phyloP scores from a whole-genome alignment of 2,797 vertebrate species.

The Basileuterus tristriatus region DNA sequence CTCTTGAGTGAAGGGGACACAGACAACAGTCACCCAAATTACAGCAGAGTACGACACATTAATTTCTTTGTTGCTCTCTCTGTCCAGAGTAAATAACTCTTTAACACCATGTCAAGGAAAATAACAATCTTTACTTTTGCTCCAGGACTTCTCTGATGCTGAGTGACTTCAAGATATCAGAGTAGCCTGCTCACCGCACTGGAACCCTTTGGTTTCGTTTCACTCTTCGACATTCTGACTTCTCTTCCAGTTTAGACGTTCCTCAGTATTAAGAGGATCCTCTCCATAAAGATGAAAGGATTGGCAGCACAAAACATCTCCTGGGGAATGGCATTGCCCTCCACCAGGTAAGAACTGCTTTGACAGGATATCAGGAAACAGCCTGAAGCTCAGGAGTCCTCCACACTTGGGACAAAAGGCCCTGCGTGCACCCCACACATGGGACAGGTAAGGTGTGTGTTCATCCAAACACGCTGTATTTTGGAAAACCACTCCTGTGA shows the following conservation, averaged over 20 bases:
- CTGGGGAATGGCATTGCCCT: neutral
- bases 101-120: neutral
- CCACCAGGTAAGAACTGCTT: neutral
- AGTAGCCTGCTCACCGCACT: neutral
- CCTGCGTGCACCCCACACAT: rapidly evolving
- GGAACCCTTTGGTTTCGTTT: neutral
- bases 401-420: neutral
- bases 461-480: rapidly evolving
- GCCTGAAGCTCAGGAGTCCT: neutral
- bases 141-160: neutral
- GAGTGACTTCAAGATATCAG: neutral
- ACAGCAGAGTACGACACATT: neutral
- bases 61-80: neutral
- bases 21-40: neutral
- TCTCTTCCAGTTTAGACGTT: rapidly evolving
- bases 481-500: neutral
- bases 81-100: neutral
- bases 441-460: neutral
- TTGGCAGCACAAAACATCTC: neutral
- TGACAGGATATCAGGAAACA: neutral
- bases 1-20: neutral
- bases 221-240: neutral
- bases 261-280: neutral
- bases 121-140: neutral
- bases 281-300: neutral